Percentiles rank a stretch among this genome's conserved stretches.
phyloP scores from a whole-genome alignment of 2,113 vertebrate species.

The Cyprichromis sp. region DNA sequence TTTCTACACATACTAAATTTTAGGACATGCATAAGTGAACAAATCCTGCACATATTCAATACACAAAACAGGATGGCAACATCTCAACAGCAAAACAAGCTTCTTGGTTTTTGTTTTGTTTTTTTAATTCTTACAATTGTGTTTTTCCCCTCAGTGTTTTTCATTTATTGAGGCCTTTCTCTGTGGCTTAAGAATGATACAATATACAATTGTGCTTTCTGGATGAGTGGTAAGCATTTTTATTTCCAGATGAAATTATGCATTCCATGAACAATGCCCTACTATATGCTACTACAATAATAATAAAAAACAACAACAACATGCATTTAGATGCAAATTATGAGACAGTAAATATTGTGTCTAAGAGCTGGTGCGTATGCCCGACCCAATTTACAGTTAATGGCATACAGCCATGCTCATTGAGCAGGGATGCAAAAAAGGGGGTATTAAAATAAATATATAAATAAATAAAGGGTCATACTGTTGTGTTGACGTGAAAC shows the following conservation, averaged over 20 bases:
- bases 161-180: conserved; percentile 10
- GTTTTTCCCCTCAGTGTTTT: not conserved
- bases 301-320: not conserved
- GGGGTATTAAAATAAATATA: not conserved
- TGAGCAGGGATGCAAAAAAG: not conserved
- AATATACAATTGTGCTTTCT: conserved; percentile 2
- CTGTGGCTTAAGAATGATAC: not conserved
- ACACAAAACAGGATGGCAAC: not conserved
- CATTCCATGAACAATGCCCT: not conserved
- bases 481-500: not conserved
- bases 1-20: not conserved
- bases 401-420: not conserved
- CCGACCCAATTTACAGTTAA: not conserved
- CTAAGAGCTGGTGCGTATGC: not conserved
- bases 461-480: not conserved
- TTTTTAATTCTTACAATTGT: conserved; percentile 7
- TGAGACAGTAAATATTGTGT: not conserved
- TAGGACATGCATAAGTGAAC: not conserved
- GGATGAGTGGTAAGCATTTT: not conserved
- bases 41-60: not conserved
- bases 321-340: conserved; percentile 21
- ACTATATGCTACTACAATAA: not conserved
- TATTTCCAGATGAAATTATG: conserved; percentile 2
- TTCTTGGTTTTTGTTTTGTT: not conserved
- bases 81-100: not conserved